Evolutionary conservation across 1,140 invertebrate genomes (phyloP), one percentile per base, ranked within the genome.

Genomic region (Nylanderia fulva): DNA sequence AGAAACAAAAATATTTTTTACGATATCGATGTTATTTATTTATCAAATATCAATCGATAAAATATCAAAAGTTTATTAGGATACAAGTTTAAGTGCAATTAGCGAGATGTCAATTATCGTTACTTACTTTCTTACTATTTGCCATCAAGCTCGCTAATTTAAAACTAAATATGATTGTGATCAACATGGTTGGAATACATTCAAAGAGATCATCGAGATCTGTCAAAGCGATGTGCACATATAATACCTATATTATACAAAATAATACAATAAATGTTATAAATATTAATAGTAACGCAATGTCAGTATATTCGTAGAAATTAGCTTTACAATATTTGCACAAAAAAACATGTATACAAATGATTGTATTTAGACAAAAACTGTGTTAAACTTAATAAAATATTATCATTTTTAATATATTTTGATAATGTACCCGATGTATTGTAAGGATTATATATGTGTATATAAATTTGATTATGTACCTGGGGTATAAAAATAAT

Each of bases 91-190:
- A 54, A 54, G 36, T 15, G 9, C 3, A n/a, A n/a, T 15, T n/a
- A 39, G 18, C n/a, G n/a, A 39, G 56, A 39, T n/a, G 4, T 33
- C 8, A 33, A 27, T 61, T 48, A 21, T n/a, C 15, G 13, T 54
- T 79, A 79, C 64, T 13, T 80, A 80, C 77, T 71, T 80, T 80
- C 11, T 80, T 36, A 42, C 24, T 71, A 13, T 80, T 80, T 48
- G 24, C 58, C 77, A 80, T 80, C 9, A 80, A 71, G 11, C 64
- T 80, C 18, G 64, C 77, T 71, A 80, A 80, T 58, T 80, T 80
- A 33, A 80, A 80, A 7, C 77, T 80, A 66, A 80, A 80, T 71
- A 80, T 42, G 69, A 80, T 80, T 2, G 77, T 80, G 24, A 80
- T 80, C 36, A 80, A 7, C 56, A 80, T 71, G 4, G 77, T 80